These are phyloP conservation scores for Dicyrtomina minuta DNA, from an alignment of 2,888 invertebrate genomes.

Conservation along the genomic window DNA sequence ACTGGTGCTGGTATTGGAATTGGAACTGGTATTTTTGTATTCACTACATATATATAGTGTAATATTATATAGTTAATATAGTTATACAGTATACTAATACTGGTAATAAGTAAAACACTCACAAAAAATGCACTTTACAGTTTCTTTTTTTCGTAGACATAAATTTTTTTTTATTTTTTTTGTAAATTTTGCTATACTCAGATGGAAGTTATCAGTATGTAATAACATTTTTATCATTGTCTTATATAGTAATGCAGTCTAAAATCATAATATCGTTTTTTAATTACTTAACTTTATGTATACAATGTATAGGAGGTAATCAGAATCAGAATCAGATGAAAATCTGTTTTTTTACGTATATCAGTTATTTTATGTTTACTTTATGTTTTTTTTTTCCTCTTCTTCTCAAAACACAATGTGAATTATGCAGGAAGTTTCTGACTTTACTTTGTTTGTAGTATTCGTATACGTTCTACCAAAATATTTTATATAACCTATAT, in stretches of 20 bases:
- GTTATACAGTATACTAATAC: not conserved
- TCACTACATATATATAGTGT: too few relatives aligned
- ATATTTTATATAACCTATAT: too few relatives aligned
- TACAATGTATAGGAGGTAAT: too few relatives aligned
- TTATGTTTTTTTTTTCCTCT: not conserved
- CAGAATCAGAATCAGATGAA: too few relatives aligned
- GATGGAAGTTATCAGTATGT: constrained; percentile 14
- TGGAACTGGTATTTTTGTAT: too few relatives aligned
- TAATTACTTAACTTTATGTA: not conserved
- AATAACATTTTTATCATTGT: constrained; percentile 8
- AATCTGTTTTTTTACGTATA: not conserved
- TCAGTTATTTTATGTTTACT: not conserved
- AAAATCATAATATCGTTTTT: constrained; percentile 10
- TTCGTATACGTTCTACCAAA: too few relatives aligned
- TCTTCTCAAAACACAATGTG: not conserved
- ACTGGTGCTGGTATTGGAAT: too few relatives aligned
- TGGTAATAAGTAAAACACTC: constrained; percentile 1
- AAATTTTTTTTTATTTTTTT: too few relatives aligned
- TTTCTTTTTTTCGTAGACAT: not conserved
- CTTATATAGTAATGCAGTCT: constrained; percentile 14
- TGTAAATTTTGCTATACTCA: constrained; percentile 15
- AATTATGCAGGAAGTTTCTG: too few relatives aligned
- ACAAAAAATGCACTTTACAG: not conserved
- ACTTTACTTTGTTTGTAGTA: too few relatives aligned
- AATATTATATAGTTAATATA: too few relatives aligned